Evolutionary conservation across 2,797 vertebrate species (phyloP).

Genomic region (Scolopax rusticola): DNA sequence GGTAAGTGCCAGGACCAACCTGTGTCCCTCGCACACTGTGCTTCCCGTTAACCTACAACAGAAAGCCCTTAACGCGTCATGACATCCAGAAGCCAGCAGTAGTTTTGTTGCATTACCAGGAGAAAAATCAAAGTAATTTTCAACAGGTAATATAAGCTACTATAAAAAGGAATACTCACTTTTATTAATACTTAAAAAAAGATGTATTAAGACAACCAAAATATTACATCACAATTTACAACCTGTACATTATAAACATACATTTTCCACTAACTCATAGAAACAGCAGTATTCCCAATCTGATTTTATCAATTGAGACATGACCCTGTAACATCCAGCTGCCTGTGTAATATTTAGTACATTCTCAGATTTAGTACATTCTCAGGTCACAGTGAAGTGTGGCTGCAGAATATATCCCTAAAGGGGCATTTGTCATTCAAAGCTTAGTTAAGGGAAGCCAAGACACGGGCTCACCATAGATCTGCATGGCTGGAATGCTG

Average conservation of each 20-base stretch:
- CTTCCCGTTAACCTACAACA: neutral
- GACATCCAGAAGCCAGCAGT: neutral
- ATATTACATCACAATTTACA: neutral
- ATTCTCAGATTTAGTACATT: neutral
- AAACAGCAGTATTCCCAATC: neutral
- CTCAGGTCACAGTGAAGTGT: neutral
- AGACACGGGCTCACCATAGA: neutral
- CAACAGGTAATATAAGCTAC: neutral
- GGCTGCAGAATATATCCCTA: neutral
- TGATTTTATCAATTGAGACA: neutral
- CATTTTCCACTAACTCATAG: neutral
- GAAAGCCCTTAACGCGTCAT: neutral
- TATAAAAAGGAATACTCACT: neutral
- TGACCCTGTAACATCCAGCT: neutral
- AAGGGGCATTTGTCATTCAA: neutral
- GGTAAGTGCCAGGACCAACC: neutral
- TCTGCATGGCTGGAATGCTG: neutral
- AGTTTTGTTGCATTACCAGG: neutral
- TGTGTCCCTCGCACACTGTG: neutral
- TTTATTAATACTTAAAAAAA: slow-evolving; percentile 37
- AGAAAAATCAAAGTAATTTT: neutral
- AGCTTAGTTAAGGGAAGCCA: neutral
- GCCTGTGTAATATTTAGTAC: neutral
- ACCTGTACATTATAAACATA: neutral
- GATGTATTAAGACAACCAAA: neutral